phyloP scores from a whole-genome alignment of 1,140 invertebrate genomes.

The Bombus pyrosoma region DNA sequence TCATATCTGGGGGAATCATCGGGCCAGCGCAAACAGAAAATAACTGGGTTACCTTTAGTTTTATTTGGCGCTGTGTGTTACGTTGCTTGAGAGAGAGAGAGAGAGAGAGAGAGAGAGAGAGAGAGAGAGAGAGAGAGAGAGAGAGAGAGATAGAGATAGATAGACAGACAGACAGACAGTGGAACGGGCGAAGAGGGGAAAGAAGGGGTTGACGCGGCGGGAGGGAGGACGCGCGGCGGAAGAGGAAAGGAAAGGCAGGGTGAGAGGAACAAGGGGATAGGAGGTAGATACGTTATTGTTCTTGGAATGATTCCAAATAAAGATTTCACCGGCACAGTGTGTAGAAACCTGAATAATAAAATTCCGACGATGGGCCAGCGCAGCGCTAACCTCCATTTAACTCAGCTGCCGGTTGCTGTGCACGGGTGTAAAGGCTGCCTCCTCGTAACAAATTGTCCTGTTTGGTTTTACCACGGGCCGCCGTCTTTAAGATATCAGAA shows the following conservation, averaged over 20 bases:
- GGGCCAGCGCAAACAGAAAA: conserved; percentile 79
- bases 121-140: not conserved
- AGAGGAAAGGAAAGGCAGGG: not conserved
- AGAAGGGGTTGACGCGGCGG: conserved; percentile 1
- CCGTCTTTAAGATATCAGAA: conserved; percentile 58
- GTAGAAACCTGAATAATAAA: conserved; percentile 81
- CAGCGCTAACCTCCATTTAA: conserved; percentile 72
- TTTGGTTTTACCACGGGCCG: conserved; percentile 68
- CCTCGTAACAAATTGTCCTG: conserved; percentile 69
- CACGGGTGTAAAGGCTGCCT: conserved; percentile 59
- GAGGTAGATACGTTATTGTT: conserved; percentile 80
- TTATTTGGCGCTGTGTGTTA: conserved; percentile 74
- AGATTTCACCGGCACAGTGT: conserved; percentile 79
- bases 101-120: not conserved
- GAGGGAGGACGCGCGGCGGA: not conserved
- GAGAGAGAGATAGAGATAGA: no score
- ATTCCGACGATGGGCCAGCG: conserved; percentile 72
- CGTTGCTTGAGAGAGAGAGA: conserved; percentile 1
- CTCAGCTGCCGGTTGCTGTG: conserved; percentile 59
- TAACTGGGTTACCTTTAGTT: conserved; percentile 82
- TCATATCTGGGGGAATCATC: conserved; percentile 81
- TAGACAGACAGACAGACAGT: not conserved
- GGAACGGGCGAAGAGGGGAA: not conserved
- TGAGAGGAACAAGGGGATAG: not conserved
- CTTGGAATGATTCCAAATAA: conserved; percentile 83